Evolutionary conservation across 2,113 vertebrate species (phyloP).

Genomic region (Triplophysa rosa): DNA sequence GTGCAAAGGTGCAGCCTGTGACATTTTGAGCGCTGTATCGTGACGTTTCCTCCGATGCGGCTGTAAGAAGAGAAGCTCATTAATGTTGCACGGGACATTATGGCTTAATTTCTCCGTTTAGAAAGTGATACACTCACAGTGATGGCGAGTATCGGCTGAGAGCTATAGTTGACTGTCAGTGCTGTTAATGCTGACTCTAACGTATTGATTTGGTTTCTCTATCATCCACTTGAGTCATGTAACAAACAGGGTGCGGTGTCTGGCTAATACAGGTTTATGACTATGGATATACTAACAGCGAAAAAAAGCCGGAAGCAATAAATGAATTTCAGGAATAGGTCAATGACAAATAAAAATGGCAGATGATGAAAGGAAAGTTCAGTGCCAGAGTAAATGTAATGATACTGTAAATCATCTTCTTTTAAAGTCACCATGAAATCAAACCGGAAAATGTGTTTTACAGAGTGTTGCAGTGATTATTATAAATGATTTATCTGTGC

Average conservation of each 20-base stretch:
- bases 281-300: background rate
- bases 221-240: conserved; percentile 12
- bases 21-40: conserved; percentile 42
- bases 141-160: conserved; percentile 20
- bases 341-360: conserved; percentile 4
- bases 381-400: background rate
- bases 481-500: too few relatives aligned
- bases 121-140: conserved; percentile 45
- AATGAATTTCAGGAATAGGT: background rate
- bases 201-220: conserved; percentile 47
- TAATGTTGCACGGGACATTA: conserved; percentile 45
- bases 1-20: conserved; percentile 36
- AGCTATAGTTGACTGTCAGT: conserved; percentile 40
- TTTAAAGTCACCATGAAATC: too few relatives aligned
- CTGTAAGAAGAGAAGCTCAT: conserved; percentile 44
- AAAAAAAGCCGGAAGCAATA: background rate
- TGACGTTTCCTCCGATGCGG: conserved; percentile 34
- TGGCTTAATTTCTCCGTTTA: conserved; percentile 30
- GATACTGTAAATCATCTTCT: too few relatives aligned
- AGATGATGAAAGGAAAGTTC: background rate
- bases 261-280: background rate
- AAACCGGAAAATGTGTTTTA: too few relatives aligned
- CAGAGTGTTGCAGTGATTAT: too few relatives aligned
- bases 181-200: conserved; percentile 43
- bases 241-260: conserved; percentile 8